Conservation (phyloP, 2,113 vertebrate species). For the Eupsittula cactorum region DNA sequence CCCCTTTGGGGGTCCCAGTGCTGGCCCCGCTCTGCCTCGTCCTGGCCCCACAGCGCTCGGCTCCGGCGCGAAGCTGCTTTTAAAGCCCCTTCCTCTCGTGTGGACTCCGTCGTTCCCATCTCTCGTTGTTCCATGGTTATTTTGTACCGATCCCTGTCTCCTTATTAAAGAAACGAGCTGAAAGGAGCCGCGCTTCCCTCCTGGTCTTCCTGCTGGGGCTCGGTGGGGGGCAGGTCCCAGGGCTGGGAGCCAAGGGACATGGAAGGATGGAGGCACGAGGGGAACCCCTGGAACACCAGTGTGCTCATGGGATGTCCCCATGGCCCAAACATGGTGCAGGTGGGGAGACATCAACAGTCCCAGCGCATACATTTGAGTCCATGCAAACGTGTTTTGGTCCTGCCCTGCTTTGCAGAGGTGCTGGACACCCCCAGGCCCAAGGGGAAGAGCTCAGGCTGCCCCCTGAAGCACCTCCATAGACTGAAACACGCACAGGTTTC, state of each 20-base stretch:
- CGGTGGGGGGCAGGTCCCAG: accelerated
- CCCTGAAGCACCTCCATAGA: accelerated
- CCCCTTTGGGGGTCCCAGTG: background rate
- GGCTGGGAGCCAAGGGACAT: background rate
- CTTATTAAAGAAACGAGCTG: conserved; percentile 83
- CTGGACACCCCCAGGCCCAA: background rate
- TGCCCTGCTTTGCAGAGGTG: background rate
- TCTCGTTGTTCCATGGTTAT: conserved; percentile 72
- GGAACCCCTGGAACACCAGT: background rate
- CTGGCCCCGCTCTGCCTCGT: background rate
- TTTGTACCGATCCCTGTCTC: conserved; percentile 79
- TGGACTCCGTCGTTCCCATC: conserved; percentile 72
- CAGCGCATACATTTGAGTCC: background rate
- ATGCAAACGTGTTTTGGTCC: accelerated
- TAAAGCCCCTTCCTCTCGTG: conserved; percentile 53
- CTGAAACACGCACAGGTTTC: accelerated
- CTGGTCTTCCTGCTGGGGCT: background rate
- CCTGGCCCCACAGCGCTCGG: background rate
- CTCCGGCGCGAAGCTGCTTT: conserved; percentile 58
- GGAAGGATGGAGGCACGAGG: background rate
- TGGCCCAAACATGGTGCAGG: background rate
- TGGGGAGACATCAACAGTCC: background rate
- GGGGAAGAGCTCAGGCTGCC: background rate
- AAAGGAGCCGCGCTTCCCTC: conserved; percentile 47
- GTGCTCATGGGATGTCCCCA: background rate